Percentiles rank a stretch among this genome's conserved stretches.
These are phyloP conservation scores for Gambusia affinis DNA, from an alignment of 2,113 vertebrate genomes.

Conservation along the genomic window DNA sequence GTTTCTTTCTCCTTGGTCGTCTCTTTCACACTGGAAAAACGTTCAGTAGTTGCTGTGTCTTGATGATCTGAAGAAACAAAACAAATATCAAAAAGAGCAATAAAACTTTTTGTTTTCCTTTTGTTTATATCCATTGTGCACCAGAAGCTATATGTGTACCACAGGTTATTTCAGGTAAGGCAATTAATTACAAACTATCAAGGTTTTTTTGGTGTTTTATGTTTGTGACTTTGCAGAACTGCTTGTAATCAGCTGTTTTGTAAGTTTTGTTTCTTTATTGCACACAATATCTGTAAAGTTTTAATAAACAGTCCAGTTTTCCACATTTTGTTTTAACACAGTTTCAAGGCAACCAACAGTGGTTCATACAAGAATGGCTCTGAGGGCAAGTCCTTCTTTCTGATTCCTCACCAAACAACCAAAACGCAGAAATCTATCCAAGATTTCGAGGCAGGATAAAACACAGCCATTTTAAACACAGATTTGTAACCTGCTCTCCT, in stretches of 20 bases:
- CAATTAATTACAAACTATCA: background rate
- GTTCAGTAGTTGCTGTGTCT: conserved; percentile 45
- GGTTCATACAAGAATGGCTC: background rate
- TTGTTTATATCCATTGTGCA: background rate
- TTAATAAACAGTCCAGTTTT: background rate
- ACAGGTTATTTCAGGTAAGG: background rate
- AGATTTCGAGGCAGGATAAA: no score
- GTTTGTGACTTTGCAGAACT: background rate
- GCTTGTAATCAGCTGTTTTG: no score
- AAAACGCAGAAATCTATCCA: no score
- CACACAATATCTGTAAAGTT: background rate
- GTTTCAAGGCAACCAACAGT: background rate
- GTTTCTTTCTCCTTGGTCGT: conserved; percentile 48
- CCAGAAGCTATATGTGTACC: background rate
- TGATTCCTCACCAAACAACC: background rate
- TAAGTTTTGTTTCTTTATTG: background rate
- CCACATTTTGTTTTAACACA: background rate
- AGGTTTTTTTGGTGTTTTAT: background rate
- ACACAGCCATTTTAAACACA: background rate
- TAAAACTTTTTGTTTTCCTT: background rate
- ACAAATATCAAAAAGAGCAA: background rate
- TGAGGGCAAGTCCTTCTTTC: background rate
- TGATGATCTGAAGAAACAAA: conserved; percentile 66
- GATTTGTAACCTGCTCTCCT: background rate
- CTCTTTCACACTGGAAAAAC: conserved; percentile 44